Percentiles rank a stretch among this genome's conserved stretches.
Evolutionary conservation across 1,140 invertebrate genomes (phyloP).

Genomic region (Coenobita brevimanus): DNA sequence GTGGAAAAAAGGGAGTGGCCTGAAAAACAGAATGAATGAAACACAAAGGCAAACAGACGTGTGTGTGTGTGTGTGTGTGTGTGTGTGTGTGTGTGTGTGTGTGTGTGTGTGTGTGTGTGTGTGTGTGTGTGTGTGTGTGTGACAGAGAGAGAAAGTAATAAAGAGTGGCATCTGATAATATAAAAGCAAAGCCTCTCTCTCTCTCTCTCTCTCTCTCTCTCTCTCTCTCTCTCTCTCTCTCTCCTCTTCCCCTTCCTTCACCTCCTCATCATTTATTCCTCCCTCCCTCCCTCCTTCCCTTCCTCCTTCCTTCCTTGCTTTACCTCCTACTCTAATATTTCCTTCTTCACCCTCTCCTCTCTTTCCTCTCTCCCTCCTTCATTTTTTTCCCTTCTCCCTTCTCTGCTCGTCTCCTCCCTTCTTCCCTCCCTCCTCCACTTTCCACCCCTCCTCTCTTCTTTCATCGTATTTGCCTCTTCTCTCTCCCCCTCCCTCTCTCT

Average conservation of each 20-base stretch:
- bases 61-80: too few species aligned
- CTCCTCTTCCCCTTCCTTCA: conserved; percentile 17
- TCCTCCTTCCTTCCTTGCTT: not conserved
- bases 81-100: too few species aligned
- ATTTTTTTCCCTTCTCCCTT: not conserved
- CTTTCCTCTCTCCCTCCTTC: too few species aligned
- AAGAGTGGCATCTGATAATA: not conserved
- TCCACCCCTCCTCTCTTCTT: not conserved
- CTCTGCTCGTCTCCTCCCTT: not conserved
- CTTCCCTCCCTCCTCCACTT: too few species aligned
- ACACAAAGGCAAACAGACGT: too few species aligned
- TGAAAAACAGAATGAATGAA: not conserved
- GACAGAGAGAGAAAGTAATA: too few species aligned
- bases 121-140: too few species aligned
- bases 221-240: conserved; percentile 25
- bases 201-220: conserved; percentile 28
- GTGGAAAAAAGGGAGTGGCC: not conserved
- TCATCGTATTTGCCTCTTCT: not conserved
- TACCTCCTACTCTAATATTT: too few species aligned
- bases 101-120: too few species aligned
- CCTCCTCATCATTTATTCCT: not conserved
- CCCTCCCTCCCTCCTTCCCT: conserved; percentile 2
- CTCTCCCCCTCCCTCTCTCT: too few species aligned
- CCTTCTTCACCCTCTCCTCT: too few species aligned
- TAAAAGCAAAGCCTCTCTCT: not conserved